A percentile compares a stretch with the other conserved stretches of the same genome.
These are phyloP conservation scores for Eurytoma californica DNA, from an alignment of 2,888 invertebrate genomes.

Conservation along the genomic window DNA sequence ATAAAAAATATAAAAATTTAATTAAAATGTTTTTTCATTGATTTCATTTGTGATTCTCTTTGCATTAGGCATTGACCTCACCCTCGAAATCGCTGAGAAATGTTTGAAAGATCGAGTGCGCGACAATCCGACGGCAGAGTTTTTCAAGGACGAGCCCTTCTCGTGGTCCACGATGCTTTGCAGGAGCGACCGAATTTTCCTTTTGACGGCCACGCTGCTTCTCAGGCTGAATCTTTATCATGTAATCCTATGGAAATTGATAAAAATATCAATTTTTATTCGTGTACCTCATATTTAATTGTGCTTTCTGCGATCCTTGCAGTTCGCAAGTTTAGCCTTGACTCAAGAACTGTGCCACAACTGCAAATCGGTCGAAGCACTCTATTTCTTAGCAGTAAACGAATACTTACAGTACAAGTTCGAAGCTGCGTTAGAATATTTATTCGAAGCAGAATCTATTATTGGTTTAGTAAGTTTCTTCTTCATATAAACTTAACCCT, in stretches of 20 bases:
- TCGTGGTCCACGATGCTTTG: slow-evolving; percentile 64
- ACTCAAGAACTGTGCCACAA: slow-evolving; percentile 61
- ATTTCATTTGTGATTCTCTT: not conserved
- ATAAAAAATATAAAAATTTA: not conserved
- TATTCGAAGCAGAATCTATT: slow-evolving; percentile 60
- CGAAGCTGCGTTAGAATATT: slow-evolving; percentile 62
- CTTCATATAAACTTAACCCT: not conserved
- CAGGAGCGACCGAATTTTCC: slow-evolving; percentile 59
- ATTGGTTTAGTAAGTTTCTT: slow-evolving; percentile 64
- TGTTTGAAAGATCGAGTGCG: slow-evolving; percentile 60
- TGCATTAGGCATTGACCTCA: slow-evolving; percentile 62
- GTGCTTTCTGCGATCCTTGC: not conserved
- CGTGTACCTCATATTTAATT: not conserved
- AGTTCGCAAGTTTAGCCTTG: slow-evolving; percentile 66
- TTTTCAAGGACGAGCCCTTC: slow-evolving; percentile 61
- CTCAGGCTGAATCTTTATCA: slow-evolving; percentile 64
- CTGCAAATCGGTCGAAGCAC: slow-evolving; percentile 58
- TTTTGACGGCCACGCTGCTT: slow-evolving; percentile 59
- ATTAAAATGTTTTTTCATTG: not conserved
- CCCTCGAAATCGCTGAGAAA: slow-evolving; percentile 62
- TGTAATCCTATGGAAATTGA: slow-evolving; percentile 55
- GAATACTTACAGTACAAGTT: slow-evolving; percentile 63
- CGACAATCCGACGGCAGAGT: slow-evolving; percentile 39
- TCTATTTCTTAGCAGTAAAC: slow-evolving; percentile 66
- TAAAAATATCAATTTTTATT: not conserved